Evolutionary conservation across 2,797 vertebrate species (phyloP).

Genomic region (Xenops minutus): DNA sequence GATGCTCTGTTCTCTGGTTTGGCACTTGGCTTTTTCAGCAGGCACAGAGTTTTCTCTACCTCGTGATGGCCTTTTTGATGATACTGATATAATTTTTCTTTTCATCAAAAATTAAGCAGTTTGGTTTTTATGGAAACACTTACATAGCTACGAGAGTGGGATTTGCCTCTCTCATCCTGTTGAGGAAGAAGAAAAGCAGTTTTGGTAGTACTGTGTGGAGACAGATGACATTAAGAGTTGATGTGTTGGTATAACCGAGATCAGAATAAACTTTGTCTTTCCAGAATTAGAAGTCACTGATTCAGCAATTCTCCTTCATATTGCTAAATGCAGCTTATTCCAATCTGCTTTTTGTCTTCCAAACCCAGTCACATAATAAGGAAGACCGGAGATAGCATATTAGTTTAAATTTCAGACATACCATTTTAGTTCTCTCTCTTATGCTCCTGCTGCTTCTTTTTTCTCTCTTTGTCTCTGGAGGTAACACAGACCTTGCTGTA

Average conservation of each 20-base stretch:
- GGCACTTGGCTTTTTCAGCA: constrained; percentile 28
- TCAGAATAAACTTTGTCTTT: neutral
- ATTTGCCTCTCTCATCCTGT: neutral
- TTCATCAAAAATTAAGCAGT: neutral
- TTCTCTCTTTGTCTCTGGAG: neutral
- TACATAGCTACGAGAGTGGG: neutral
- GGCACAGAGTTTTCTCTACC: constrained; percentile 27
- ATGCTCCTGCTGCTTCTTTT: neutral
- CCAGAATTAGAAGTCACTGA: neutral
- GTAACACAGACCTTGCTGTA: neutral
- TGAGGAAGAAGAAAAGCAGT: neutral
- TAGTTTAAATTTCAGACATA: neutral
- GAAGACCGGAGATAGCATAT: neutral
- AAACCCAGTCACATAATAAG: neutral
- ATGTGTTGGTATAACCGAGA: neutral
- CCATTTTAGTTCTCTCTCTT: neutral
- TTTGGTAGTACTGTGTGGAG: neutral
- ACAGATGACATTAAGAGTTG: neutral
- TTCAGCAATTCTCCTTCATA: neutral
- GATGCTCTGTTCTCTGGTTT: constrained; percentile 45
- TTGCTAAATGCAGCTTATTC: neutral
- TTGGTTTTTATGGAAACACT: neutral
- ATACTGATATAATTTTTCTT: neutral
- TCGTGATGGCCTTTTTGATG: constrained; percentile 14
- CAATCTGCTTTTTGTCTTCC: constrained; percentile 4